Evolutionary conservation across 2,113 vertebrate genomes (phyloP).

Genomic region (Phalacrocorax pelagicus): DNA sequence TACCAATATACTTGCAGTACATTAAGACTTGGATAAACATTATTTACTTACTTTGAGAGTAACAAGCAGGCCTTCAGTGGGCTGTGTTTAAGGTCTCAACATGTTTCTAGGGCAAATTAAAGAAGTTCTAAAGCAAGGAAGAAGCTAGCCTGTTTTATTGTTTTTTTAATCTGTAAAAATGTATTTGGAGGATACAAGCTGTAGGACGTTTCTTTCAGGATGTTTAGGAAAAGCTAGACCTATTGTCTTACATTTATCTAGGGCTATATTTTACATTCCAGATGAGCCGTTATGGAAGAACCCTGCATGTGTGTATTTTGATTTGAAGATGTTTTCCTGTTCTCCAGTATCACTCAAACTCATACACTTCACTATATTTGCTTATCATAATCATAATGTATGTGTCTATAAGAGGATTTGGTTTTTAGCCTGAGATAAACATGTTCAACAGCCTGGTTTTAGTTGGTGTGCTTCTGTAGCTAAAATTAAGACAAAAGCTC

Average conservation of each 20-base stretch:
- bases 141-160: not conserved
- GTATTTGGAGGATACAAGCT: not conserved
- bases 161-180: not conserved
- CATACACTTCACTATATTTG: not conserved
- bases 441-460: not conserved
- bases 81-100: not conserved
- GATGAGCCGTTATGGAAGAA: not conserved
- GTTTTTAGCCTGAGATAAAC: constrained; percentile 35
- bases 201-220: not conserved
- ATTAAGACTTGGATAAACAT: not conserved
- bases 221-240: not conserved
- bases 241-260: not conserved
- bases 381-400: constrained; percentile 32
- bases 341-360: not conserved
- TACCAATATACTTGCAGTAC: not conserved
- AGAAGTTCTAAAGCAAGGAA: not conserved
- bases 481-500: constrained; percentile 11
- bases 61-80: not conserved
- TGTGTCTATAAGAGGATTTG: constrained; percentile 14
- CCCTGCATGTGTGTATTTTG: not conserved
- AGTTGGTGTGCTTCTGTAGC: not conserved
- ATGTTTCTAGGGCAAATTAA: not conserved
- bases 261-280: not conserved
- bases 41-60: not conserved
- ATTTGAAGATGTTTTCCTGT: constrained; percentile 1